These are phyloP conservation scores for Phenacoccus solenopsis DNA, from an alignment of 1,140 invertebrate species.

Conservation along the genomic window DNA sequence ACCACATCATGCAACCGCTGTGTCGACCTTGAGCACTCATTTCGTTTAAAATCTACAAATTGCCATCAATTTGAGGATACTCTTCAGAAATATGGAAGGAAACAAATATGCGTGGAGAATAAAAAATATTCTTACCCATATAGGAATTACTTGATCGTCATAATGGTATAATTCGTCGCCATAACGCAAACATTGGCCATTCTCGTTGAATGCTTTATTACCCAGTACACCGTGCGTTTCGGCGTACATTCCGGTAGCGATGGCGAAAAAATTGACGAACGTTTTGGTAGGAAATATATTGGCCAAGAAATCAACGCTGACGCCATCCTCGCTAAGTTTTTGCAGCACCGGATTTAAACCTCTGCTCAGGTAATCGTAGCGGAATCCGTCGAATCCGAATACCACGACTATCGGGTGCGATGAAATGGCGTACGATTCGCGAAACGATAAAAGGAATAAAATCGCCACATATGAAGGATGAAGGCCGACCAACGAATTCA, in stretches of 20 bases:
- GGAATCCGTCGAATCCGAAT: slow-evolving; percentile 58
- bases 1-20: slow-evolving; percentile 50
- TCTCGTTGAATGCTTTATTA: slow-evolving; percentile 49
- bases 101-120: background rate
- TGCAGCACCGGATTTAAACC: slow-evolving; percentile 43
- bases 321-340: slow-evolving; percentile 40
- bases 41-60: slow-evolving; percentile 44
- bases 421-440: slow-evolving; percentile 1
- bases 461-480: no score
- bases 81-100: no score
- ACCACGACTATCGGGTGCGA: slow-evolving; percentile 36
- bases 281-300: slow-evolving; percentile 62
- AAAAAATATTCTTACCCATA: slow-evolving; percentile 45
- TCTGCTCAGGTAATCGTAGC: slow-evolving; percentile 51
- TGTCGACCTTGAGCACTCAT: slow-evolving; percentile 33
- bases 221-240: slow-evolving; percentile 60
- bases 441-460: no score
- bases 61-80: no score
- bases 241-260: slow-evolving; percentile 59
- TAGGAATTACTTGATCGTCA: slow-evolving; percentile 38
- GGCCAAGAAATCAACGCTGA: slow-evolving; percentile 46
- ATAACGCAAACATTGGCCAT: slow-evolving; percentile 34
- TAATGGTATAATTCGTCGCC: slow-evolving; percentile 39
- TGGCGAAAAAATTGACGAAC: slow-evolving; percentile 65
- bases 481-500: no score